These are phyloP conservation scores for Himantopus leucocephalus DNA, from an alignment of 2,113 vertebrate species.

Conservation along the genomic window DNA sequence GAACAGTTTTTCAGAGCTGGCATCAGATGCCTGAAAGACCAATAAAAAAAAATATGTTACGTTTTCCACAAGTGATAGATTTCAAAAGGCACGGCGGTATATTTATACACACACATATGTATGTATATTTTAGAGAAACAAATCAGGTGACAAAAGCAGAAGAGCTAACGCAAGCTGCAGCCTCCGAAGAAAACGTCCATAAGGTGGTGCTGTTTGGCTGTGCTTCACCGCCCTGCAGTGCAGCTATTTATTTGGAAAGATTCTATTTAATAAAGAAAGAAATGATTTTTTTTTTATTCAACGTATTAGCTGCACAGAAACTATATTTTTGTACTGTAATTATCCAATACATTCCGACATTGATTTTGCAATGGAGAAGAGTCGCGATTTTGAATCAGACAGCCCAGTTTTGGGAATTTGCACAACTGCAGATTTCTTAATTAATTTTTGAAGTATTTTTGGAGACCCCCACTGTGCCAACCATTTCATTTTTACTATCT, in stretches of 20 bases:
- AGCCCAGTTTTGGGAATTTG: neutral
- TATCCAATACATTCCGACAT: neutral
- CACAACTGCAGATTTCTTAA: neutral
- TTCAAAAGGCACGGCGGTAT: neutral
- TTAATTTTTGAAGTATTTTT: slow-evolving; percentile 40
- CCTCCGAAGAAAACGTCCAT: slow-evolving; percentile 65
- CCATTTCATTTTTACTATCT: neutral
- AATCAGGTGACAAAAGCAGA: slow-evolving; percentile 31
- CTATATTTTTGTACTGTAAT: slow-evolving; percentile 25
- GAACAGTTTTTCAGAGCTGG: slow-evolving; percentile 95
- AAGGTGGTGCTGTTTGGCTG: slow-evolving; percentile 88
- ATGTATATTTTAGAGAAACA: slow-evolving; percentile 14
- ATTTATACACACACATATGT: neutral
- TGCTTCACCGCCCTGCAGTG: slow-evolving; percentile 49
- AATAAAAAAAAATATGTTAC: slow-evolving; percentile 21
- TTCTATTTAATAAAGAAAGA: slow-evolving; percentile 24
- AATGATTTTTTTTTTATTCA: slow-evolving; percentile 21
- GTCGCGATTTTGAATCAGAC: neutral
- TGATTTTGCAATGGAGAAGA: neutral
- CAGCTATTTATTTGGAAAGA: slow-evolving; percentile 26
- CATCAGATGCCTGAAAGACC: slow-evolving; percentile 91
- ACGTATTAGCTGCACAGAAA: slow-evolving; percentile 50
- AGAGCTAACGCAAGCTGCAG: neutral
- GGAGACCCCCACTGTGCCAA: neutral
- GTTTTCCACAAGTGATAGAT: neutral